Evolutionary conservation across 2,797 vertebrate species (phyloP), one percentile per base, ranked within the genome.

Genomic region (Takifugu ocellatus): DNA sequence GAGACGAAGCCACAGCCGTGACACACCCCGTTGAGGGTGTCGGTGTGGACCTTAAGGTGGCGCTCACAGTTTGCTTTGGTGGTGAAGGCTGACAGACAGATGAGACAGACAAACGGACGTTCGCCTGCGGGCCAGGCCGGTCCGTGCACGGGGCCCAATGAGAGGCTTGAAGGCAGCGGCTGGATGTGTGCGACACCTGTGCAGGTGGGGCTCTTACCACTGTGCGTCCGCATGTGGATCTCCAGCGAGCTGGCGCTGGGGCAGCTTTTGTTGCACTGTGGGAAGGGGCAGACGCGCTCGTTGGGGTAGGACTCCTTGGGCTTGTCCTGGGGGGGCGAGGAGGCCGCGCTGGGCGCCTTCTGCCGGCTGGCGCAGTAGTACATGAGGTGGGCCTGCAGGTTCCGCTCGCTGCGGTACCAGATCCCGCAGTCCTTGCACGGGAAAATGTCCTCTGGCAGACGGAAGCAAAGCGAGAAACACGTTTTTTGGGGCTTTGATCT

Each of bases 41-140:
- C 97, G 0, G 95, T 98, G 90, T 99, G 97, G 25, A 99, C 97
- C 84, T 98, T 98, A 6, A 99, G 93, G 83, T 99, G 97, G 5
- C 97, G 94, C 85, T 99, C 97, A 1, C 97, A 99, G 90, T 99
- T 99, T 60, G 97, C 97, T 87, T 99, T 99, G 0, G 97, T 99
- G 87, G 97, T 98, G 86, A 99, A 98, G 66, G 97, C 97, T 0
- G 97, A 99, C 65, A 96, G 90, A 83, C 97, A 99, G 89, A 99
- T 95, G 74, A 98, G 93, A 78, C 96, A 98, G 65, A 98, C 92
- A 0, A 99, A 99, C 0, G 97, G 97, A 62, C 96, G 94, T 82
- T 99, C 97, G 59, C 97, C 97, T 99, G 87, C 14, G 47, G 51
- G 7, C 8, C 1, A 11, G 31, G 8, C 8, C 9, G 31, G 11